A percentile compares a stretch with the other conserved stretches of the same genome.
Evolutionary conservation across 2,888 invertebrate genomes (phyloP).

Genomic region (Ligdia adustata): DNA sequence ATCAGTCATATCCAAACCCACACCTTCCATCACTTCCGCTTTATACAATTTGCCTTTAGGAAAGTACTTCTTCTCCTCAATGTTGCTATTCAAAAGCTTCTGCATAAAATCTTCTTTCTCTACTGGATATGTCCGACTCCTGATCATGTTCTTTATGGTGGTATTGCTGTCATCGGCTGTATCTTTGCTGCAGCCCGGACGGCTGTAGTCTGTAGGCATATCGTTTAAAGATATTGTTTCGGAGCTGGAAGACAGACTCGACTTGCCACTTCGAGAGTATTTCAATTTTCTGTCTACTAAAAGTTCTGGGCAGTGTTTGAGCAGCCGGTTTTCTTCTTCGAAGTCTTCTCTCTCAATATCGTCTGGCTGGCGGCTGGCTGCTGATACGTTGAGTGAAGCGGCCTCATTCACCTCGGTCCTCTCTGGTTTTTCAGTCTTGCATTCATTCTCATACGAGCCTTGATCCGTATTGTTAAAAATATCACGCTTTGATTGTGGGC

Average conservation of each 20-base stretch:
- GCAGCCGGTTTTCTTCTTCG: constrained; percentile 74
- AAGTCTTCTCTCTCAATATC: constrained; percentile 76
- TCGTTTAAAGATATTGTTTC: constrained; percentile 70
- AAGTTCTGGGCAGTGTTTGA: constrained; percentile 71
- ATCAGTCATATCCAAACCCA: constrained; percentile 52
- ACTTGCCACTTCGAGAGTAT: constrained; percentile 67
- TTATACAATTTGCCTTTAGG: constrained; percentile 76
- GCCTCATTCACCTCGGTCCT: constrained; percentile 47
- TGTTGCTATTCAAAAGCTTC: constrained; percentile 65
- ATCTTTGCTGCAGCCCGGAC: constrained; percentile 74
- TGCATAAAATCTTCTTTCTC: constrained; percentile 74
- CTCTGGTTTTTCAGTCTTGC: constrained; percentile 65
- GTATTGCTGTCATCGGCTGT: constrained; percentile 64
- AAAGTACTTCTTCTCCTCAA: constrained; percentile 69
- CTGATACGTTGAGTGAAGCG: constrained; percentile 43
- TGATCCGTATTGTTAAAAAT: constrained; percentile 57
- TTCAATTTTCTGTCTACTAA: constrained; percentile 66
- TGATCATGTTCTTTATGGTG: constrained; percentile 70
- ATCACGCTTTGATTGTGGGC: constrained; percentile 65
- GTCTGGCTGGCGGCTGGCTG: constrained; percentile 59
- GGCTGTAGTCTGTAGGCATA: constrained; percentile 57
- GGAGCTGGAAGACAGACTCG: constrained; percentile 70
- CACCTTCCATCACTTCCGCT: constrained; percentile 44
- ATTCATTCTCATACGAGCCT: constrained; percentile 58
- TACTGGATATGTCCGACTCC: constrained; percentile 38